These are phyloP conservation scores for Erinaceus europaeus DNA, from an alignment of 2,113 vertebrate genomes.

Conservation along the genomic window DNA sequence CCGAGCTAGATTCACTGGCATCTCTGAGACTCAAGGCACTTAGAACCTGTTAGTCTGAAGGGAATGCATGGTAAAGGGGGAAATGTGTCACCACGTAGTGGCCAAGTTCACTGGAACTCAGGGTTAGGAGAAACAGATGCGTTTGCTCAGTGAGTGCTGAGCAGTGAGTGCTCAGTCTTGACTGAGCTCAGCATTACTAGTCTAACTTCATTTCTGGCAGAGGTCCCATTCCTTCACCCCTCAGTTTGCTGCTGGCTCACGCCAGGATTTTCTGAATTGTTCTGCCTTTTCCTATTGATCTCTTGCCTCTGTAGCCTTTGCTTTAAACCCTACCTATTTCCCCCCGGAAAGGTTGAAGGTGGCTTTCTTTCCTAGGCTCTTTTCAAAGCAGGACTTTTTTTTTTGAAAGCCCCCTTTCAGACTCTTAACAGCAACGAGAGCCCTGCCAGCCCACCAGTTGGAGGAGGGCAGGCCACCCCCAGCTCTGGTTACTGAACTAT, in stretches of 20 bases:
- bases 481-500: constrained; percentile 49
- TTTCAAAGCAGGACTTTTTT: constrained; percentile 38
- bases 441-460: background rate
- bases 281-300: constrained; percentile 4
- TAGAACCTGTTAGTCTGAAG: background rate
- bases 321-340: background rate
- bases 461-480: background rate
- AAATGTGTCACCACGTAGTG: background rate
- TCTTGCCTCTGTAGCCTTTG: constrained; percentile 27
- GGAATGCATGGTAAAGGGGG: background rate
- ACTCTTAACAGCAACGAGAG: background rate
- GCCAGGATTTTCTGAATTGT: background rate
- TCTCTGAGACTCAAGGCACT: background rate
- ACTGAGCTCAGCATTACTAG: background rate
- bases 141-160: background rate
- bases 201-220: background rate
- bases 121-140: constrained; percentile 8
- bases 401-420: constrained; percentile 41
- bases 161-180: background rate
- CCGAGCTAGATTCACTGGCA: background rate
- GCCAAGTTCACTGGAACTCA: background rate
- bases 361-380: constrained; percentile 46
- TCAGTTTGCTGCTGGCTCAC: background rate
- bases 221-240: background rate
- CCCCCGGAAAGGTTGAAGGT: background rate